Base-by-base conservation (phyloP, 2,113 vertebrate species). In the Calidris pugnax region DNA sequence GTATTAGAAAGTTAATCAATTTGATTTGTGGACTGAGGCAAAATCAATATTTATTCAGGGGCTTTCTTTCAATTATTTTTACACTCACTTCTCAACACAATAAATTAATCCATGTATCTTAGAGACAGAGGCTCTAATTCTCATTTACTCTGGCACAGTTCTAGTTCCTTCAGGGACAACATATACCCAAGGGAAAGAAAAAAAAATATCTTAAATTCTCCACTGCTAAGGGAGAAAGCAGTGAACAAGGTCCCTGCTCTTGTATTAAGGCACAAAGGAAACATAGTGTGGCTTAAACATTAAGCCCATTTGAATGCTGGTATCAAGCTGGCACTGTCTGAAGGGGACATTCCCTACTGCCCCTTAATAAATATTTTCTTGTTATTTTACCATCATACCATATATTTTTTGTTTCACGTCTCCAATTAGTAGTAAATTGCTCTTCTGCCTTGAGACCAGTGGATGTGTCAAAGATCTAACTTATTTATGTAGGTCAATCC, bases 21-120 rank as follows among this genome's bases (percentile, higher is more conserved):
- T 53, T 60, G 45, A 91, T 87, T 76, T 73, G 71, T 51, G 71
- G 71, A 55, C 45, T 85, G 90, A 85, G 85, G 39, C 3, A 75
- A 92, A 96, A 92, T 73, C 94, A 88, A 33, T 89, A 69, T 82
- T 76, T 87, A 80, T 85, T 48, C 28, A 28, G 60, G 53, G 56
- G 2, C 59, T 84, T 74, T 35, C 51, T 79, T 91, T 68, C 69
- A 47, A 51, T 95, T 85, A 27, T 53, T 85, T 75, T 94, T 72
- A 73, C 27, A 22, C 26, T 59, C 55, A 37, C 12, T 71, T 73
- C 82, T 56, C 62, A 69, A 41, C 13, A 51, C 50, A 48, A 51
- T 68, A 56, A 79, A 87, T 76, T 45, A 72, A 87, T 45, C 43
- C 2, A 6, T 57, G 43, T n/a, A n/a, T 74, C 39, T 85, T 53